Base-by-base conservation (phyloP, 1,140 invertebrate species). In the Trichogramma pretiosum region DNA sequence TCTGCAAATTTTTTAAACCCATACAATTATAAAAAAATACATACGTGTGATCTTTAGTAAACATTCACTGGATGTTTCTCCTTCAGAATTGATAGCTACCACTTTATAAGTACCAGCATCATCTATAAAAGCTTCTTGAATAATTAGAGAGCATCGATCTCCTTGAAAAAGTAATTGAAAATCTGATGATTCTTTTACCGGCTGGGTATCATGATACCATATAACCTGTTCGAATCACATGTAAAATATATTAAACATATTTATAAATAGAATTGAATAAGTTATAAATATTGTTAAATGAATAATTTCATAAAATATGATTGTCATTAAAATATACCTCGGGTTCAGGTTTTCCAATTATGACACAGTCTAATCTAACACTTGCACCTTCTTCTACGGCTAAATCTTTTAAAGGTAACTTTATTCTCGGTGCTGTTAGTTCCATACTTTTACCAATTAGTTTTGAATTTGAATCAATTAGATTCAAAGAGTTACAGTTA, bases 121-220 rank as follows among this genome's bases (percentile, higher is more conserved):
- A 61, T 88, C 85, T 11, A 80, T 65, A 50, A 81, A 78, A 28
- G 80, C 83, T 61, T 86, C 81, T 51, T 82, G 76, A 30, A 91
- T 87, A 9, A 88, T 72, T 10, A 92, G 63, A 0, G 86, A 85
- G 56, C 87, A 89, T 11, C 80, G 79, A 64, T 89, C 85, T 10
- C 85, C 86, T 63, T 87, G 84, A 62, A 89, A 89, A 0, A 87
- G 68, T 9, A 87, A 61, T 56, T 87, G 84, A 57, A 87, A 79
- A 63, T 93, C 88, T 19, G 80, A 76, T 1, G 87, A 90, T 64
- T 89, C 88, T 63, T 89, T 88, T 1, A 94, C 80, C 11, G 89
- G 87, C 33, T 80, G 72, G 46, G 82, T 81, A 57, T 92, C 81
- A 56, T 91, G 89, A 56, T 89, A 86, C 88, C 88, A 92, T 57